A percentile compares a stretch with the other conserved stretches of the same genome.
phyloP scores from a whole-genome alignment of 2,113 vertebrate genomes.

The Phyllostomus discolor region DNA sequence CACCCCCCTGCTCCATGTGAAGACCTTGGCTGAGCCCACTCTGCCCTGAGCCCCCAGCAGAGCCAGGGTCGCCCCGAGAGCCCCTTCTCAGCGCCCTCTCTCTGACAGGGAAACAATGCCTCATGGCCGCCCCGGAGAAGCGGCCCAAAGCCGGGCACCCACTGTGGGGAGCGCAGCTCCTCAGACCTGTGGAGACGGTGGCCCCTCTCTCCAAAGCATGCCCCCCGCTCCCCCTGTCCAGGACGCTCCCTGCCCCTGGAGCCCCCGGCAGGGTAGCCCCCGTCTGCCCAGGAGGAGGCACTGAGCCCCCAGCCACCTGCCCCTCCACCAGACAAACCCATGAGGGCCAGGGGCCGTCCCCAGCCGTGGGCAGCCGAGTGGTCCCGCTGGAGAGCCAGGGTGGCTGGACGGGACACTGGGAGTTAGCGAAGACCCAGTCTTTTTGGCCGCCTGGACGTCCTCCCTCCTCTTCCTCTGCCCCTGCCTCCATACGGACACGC shows the following conservation, averaged over 20 bases:
- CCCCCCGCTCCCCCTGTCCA: background rate
- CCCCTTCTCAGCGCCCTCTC: background rate
- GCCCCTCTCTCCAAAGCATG: too few relatives aligned
- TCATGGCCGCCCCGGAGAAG: background rate
- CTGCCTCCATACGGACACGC: conserved; percentile 9
- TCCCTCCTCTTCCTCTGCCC: too few relatives aligned
- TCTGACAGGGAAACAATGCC: background rate
- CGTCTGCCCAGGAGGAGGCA: background rate
- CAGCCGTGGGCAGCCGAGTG: accelerated
- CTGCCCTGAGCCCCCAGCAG: too few relatives aligned
- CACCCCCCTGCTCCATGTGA: accelerated
- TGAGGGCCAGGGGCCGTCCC: background rate
- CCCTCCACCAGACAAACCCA: background rate
- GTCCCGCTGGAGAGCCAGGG: accelerated
- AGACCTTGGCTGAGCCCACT: background rate
- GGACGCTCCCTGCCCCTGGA: background rate
- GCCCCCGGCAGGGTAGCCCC: background rate
- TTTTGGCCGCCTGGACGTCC: background rate
- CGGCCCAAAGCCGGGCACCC: background rate
- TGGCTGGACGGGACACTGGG: background rate
- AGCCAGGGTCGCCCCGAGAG: background rate
- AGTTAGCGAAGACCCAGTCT: background rate
- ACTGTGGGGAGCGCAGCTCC: accelerated
- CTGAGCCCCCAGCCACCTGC: background rate
- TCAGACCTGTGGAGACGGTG: accelerated